Conservation (phyloP, 2,888 invertebrate species). For the Dicycla oo region DNA sequence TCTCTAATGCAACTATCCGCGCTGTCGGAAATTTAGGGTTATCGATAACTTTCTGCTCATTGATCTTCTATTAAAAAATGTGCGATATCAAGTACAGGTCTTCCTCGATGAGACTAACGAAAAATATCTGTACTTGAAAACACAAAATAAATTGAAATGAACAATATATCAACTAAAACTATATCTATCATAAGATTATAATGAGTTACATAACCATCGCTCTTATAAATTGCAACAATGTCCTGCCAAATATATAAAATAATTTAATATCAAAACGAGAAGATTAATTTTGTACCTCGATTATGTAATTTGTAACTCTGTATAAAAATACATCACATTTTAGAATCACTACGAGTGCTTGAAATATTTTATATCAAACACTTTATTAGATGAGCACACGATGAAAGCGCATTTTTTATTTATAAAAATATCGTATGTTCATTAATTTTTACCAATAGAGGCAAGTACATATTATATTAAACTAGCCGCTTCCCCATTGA, state of each 20-base stretch:
- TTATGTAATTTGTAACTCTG: slow-evolving; percentile 63
- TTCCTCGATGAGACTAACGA: slow-evolving; percentile 28
- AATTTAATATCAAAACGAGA: slow-evolving; percentile 58
- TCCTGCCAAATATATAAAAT: slow-evolving; percentile 54
- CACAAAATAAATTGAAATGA: slow-evolving; percentile 48
- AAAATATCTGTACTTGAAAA: slow-evolving; percentile 41
- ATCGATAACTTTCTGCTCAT: slow-evolving; percentile 18
- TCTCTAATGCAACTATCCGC: slow-evolving; percentile 35
- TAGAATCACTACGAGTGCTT: slow-evolving; percentile 63
- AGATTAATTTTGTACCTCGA: slow-evolving; percentile 54
- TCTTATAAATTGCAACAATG: slow-evolving; percentile 48
- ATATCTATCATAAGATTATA: slow-evolving; percentile 59
- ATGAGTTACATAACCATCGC: slow-evolving; percentile 58
- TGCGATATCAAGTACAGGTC: slow-evolving; percentile 35
- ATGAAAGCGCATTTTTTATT: slow-evolving; percentile 35
- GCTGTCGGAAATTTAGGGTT: slow-evolving; percentile 8
- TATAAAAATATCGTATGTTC: slow-evolving; percentile 53
- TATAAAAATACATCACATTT: slow-evolving; percentile 77
- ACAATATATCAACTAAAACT: slow-evolving; percentile 55
- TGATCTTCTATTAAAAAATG: slow-evolving; percentile 17
- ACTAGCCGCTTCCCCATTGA: slow-evolving; percentile 45
- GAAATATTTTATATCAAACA: slow-evolving; percentile 48
- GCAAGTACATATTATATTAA: slow-evolving; percentile 47
- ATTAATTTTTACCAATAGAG: slow-evolving; percentile 37
- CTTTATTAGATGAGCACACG: slow-evolving; percentile 40